These are phyloP conservation scores for Spinus pinus DNA, from an alignment of 2,797 vertebrate genomes.

Conservation along the genomic window DNA sequence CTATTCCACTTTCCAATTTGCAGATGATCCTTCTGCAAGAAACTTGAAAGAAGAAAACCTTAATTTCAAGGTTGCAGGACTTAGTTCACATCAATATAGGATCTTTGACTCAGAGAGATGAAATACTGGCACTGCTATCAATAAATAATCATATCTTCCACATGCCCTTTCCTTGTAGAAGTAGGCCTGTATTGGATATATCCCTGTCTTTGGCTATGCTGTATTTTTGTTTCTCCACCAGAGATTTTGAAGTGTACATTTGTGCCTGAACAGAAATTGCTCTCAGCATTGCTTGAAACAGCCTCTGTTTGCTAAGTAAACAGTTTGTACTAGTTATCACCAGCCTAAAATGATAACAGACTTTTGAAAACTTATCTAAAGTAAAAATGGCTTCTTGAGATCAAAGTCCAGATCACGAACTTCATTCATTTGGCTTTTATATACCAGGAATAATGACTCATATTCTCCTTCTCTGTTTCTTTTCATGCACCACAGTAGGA, in stretches of 20 bases:
- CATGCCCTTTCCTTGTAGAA: neutral
- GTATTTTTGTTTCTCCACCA: neutral
- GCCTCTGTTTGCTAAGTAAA: neutral
- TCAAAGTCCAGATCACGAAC: neutral
- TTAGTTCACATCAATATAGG: neutral
- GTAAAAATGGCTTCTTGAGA: conserved; percentile 17
- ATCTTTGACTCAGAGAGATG: neutral
- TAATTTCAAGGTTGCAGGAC: neutral
- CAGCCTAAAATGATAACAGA: neutral
- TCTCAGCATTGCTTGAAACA: neutral
- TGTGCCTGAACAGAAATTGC: neutral
- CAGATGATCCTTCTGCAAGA: neutral
- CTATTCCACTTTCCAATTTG: neutral
- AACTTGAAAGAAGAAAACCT: neutral
- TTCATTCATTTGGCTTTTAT: neutral
- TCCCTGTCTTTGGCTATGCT: neutral
- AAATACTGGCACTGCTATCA: neutral
- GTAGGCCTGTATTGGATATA: neutral
- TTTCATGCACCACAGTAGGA: neutral
- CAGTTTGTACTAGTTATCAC: neutral
- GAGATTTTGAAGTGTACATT: neutral
- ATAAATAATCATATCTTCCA: neutral
- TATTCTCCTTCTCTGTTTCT: neutral
- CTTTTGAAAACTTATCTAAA: neutral
- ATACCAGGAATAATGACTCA: neutral